Evolutionary conservation across 2,113 vertebrate species (phyloP).

Genomic region (Copsychus sechellarum): DNA sequence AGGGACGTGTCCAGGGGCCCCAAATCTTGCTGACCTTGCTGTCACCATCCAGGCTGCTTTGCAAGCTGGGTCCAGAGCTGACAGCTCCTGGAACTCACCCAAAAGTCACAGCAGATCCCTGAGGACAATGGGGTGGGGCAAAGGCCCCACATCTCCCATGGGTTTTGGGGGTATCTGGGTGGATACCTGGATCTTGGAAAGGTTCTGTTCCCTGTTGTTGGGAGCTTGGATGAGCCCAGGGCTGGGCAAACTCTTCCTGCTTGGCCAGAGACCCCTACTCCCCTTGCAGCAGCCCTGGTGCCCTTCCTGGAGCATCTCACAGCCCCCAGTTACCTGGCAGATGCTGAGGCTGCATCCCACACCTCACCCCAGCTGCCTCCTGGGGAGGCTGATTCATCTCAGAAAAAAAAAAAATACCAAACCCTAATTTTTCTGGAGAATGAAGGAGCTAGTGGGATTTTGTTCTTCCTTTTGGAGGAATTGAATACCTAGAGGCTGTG

Average conservation of each 20-base stretch:
- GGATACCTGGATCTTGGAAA: accelerated
- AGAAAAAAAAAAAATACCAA: not conserved
- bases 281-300: not conserved
- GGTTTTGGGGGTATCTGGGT: not conserved
- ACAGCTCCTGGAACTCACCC: accelerated
- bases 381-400: not conserved
- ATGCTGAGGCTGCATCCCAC: not conserved
- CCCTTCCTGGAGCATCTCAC: not conserved
- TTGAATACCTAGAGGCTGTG: not conserved
- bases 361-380: not conserved
- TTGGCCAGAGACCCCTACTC: accelerated
- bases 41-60: accelerated
- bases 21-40: not conserved
- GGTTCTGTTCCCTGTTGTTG: accelerated
- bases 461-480: not conserved
- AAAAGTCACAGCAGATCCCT: not conserved
- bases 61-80: not conserved
- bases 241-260: not conserved
- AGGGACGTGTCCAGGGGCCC: not conserved
- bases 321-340: not conserved
- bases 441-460: not conserved
- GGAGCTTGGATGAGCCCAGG: not conserved
- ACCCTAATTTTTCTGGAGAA: not conserved
- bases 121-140: accelerated
- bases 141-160: accelerated